Evolutionary conservation across 2,113 vertebrate genomes (phyloP).

Genomic region (Gasterosteus nipponicus): DNA sequence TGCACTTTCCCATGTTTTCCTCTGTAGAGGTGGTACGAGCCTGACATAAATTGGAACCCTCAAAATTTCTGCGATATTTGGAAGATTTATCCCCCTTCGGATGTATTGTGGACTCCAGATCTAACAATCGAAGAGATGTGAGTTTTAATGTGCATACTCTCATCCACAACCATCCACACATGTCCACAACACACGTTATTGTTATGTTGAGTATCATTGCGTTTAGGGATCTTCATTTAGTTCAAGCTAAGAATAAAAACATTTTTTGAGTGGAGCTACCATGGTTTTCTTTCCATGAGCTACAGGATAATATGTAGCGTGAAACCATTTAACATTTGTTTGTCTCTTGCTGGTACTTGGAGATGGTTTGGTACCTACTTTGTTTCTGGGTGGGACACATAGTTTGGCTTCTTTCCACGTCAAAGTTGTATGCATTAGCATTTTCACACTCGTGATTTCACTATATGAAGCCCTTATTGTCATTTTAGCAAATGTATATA

Average conservation of each 20-base stretch:
- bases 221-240: no score
- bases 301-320: no score
- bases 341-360: no score
- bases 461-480: not conserved
- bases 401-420: no score
- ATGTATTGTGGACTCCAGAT: slow-evolving; percentile 57
- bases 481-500: not conserved
- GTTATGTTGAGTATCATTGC: not conserved
- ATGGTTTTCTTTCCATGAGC: no score
- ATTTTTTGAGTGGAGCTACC: no score
- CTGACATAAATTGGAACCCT: slow-evolving; percentile 35
- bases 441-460: no score
- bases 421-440: no score
- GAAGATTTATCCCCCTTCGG: slow-evolving; percentile 18
- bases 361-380: no score
- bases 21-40: not conserved
- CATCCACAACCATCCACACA: not conserved
- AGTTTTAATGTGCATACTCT: slow-evolving; percentile 7
- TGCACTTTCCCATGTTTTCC: not conserved
- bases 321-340: no score
- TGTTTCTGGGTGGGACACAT: no score
- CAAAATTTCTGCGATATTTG: slow-evolving; percentile 23
- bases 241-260: no score
- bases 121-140: slow-evolving; percentile 58
- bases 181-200: not conserved